Conservation (phyloP, 2,888 invertebrate species). For the Lepidonotus clava region DNA sequence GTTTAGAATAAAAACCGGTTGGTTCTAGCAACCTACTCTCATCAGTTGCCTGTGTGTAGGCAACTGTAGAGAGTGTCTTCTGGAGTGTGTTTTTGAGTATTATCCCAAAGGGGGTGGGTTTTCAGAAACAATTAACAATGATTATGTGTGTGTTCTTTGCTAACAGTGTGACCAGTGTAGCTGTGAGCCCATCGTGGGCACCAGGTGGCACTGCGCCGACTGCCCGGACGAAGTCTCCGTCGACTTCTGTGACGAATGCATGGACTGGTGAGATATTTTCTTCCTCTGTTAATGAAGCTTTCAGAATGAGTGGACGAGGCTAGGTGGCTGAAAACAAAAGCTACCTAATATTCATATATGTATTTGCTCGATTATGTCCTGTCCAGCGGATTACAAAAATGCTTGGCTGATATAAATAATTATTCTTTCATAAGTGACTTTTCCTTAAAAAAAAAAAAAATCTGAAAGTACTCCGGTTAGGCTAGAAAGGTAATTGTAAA, state of each 20-base stretch:
- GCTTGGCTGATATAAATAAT: neutral
- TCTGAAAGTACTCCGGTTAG: too few relatives aligned
- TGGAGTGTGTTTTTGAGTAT: too few relatives aligned
- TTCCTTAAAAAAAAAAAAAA: neutral
- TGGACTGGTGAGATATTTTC: conserved; percentile 78
- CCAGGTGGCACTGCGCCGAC: conserved; percentile 87
- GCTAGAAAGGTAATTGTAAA: too few relatives aligned
- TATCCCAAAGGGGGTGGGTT: too few relatives aligned
- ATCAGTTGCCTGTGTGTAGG: too few relatives aligned
- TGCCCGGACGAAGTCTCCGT: conserved; percentile 81
- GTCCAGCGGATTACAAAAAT: neutral
- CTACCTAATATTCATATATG: too few relatives aligned
- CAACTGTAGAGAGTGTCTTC: too few relatives aligned
- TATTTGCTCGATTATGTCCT: too few relatives aligned
- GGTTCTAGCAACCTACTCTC: too few relatives aligned
- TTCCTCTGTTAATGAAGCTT: neutral
- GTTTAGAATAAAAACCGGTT: too few relatives aligned
- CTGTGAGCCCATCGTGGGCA: conserved; percentile 85
- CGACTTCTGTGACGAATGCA: conserved; percentile 73
- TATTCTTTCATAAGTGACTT: neutral
- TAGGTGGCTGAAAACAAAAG: too few relatives aligned
- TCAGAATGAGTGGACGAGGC: too few relatives aligned
- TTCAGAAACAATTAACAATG: neutral
- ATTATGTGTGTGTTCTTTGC: neutral
- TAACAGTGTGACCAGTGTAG: conserved; percentile 85